phyloP scores from a whole-genome alignment of 2,888 invertebrate species.

The Rugalucina vietnamica region DNA sequence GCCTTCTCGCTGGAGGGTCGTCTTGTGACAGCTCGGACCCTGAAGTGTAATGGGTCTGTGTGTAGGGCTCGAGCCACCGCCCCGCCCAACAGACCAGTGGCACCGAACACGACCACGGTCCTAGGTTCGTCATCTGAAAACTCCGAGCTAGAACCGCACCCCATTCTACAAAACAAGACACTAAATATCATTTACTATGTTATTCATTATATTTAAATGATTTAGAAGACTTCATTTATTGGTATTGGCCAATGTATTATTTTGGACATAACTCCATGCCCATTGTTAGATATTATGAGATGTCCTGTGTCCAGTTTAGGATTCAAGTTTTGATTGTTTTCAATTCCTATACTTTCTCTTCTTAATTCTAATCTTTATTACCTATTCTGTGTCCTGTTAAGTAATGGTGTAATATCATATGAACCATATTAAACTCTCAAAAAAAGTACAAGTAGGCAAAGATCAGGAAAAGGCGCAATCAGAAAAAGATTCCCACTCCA shows the following conservation, averaged over 20 bases:
- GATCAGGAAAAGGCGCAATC: no score
- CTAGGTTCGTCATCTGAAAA: conserved; percentile 70
- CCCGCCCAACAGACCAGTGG: conserved; percentile 79
- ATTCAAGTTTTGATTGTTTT: not conserved
- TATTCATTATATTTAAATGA: no score
- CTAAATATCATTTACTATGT: no score
- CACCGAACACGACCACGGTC: conserved; percentile 79
- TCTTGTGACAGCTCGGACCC: conserved; percentile 78
- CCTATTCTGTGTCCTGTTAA: no score
- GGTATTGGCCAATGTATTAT: not conserved
- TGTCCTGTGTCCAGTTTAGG: not conserved
- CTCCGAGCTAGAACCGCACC: conserved; percentile 73
- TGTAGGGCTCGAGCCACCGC: conserved; percentile 76
- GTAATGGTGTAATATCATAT: no score
- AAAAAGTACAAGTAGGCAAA: no score
- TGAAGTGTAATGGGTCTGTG: conserved; percentile 67
- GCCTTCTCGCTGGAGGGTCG: conserved; percentile 76
- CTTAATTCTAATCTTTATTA: no score
- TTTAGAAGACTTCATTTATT: not conserved
- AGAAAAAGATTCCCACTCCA: no score
- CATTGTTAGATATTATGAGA: not conserved
- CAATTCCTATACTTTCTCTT: no score
- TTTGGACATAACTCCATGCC: not conserved
- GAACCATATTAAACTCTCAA: no score
- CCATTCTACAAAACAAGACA: conserved; percentile 66